Percentiles rank a stretch among this genome's conserved stretches.
These are phyloP conservation scores for Neopipo cinnamomea DNA, from an alignment of 2,113 vertebrate genomes.

Conservation along the genomic window DNA sequence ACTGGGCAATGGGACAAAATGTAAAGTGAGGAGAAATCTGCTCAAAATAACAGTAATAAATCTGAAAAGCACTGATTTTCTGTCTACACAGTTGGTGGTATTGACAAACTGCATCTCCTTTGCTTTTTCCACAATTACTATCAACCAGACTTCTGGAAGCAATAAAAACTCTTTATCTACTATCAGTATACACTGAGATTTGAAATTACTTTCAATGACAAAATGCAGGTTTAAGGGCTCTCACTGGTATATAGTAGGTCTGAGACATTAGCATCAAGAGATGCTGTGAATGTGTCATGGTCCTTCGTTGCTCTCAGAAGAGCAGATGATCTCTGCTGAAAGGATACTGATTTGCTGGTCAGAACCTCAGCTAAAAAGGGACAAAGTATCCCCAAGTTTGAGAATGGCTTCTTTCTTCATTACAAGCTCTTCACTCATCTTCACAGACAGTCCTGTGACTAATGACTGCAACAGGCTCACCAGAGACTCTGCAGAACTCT, in stretches of 20 bases:
- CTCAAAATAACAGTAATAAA: slow-evolving; percentile 11
- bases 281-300: neutral
- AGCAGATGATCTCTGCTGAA: neutral
- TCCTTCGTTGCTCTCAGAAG: neutral
- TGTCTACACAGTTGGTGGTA: neutral
- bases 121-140: slow-evolving; percentile 5
- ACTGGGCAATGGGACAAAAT: neutral
- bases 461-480: neutral
- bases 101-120: neutral
- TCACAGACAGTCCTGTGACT: neutral
- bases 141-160: neutral
- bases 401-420: slow-evolving; percentile 3
- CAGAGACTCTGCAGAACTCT: neutral
- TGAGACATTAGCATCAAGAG: slow-evolving; percentile 2
- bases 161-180: neutral
- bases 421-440: slow-evolving; percentile 13
- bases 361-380: neutral
- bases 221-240: neutral
- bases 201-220: slow-evolving; percentile 33
- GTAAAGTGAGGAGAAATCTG: neutral
- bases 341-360: neutral
- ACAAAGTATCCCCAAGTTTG: neutral
- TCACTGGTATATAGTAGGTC: neutral
- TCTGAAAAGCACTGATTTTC: neutral
- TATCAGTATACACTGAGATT: neutral